Evolutionary conservation across 1,140 invertebrate genomes (phyloP).

Genomic region (Paracyclopina nana): DNA sequence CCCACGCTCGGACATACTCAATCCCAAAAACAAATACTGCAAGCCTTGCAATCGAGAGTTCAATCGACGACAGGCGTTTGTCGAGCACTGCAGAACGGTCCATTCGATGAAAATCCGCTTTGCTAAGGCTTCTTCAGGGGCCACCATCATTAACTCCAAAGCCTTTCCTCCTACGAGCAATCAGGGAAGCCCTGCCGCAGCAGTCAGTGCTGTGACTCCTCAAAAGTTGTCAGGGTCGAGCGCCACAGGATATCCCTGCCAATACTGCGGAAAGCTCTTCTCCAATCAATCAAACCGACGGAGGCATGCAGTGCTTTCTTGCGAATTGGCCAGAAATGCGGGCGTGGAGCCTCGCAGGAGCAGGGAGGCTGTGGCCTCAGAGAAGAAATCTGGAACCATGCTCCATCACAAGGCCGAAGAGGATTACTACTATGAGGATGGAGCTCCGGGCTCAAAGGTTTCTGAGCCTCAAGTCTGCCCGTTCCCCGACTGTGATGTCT

Average conservation of each 20-base stretch:
- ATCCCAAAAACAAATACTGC: constrained; percentile 8
- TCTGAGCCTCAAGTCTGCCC: not conserved
- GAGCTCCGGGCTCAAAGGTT: not conserved
- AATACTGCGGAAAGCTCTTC: constrained; percentile 12
- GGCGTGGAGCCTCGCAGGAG: not conserved
- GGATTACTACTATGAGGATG: constrained; percentile 1
- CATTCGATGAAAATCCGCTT: constrained; percentile 3
- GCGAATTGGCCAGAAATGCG: not conserved
- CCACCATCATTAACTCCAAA: no score
- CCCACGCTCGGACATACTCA: not conserved
- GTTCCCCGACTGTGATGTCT: not conserved
- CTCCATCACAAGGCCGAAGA: not conserved
- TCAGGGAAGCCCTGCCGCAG: no score
- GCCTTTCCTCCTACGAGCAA: no score
- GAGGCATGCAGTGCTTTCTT: constrained; percentile 4
- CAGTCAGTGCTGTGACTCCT: no score
- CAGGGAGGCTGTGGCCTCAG: not conserved
- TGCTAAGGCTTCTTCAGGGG: not conserved
- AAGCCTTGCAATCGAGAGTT: constrained; percentile 4
- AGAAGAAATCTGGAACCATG: not conserved
- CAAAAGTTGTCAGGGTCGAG: no score
- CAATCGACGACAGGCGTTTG: constrained; percentile 5
- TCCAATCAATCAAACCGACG: constrained; percentile 8
- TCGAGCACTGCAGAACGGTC: constrained; percentile 3
- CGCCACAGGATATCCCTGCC: no score